Conservation (phyloP, 2,888 invertebrate species). For the Galerucella nymphaeae region DNA sequence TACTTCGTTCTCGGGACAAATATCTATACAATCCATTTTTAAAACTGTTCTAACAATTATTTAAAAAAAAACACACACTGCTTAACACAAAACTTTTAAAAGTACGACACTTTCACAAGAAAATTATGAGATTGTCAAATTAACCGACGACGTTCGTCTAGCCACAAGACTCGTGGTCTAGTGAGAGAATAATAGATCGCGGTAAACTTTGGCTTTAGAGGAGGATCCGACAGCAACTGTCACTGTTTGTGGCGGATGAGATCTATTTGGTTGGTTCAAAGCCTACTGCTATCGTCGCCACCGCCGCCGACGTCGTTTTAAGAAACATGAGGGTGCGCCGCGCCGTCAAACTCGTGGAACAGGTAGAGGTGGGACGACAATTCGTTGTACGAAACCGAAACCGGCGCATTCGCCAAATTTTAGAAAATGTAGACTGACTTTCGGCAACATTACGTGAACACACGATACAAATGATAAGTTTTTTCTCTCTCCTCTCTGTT, state of each 20-base stretch:
- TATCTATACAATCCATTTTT: conserved; percentile 48
- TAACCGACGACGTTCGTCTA: conserved; percentile 27
- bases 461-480: too few species aligned
- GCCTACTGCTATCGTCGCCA: conserved; percentile 32
- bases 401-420: background rate
- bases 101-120: conserved; percentile 11
- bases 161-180: conserved; percentile 24
- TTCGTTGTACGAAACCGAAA: background rate
- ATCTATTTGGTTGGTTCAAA: conserved; percentile 29
- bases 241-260: conserved; percentile 27
- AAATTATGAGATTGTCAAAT: background rate
- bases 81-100: conserved; percentile 18
- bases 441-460: too few species aligned
- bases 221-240: conserved; percentile 36
- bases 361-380: conserved; percentile 3
- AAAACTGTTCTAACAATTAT: conserved; percentile 21
- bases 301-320: conserved; percentile 27
- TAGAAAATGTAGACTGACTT: background rate
- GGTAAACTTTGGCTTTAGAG: background rate
- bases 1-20: conserved; percentile 45
- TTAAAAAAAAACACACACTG: conserved; percentile 13
- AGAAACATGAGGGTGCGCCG: conserved; percentile 29
- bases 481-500: too few species aligned
- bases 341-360: conserved; percentile 18
- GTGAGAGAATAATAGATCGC: conserved; percentile 10